Base-by-base conservation (phyloP, 2,113 vertebrate species). In the Indicator indicator region DNA sequence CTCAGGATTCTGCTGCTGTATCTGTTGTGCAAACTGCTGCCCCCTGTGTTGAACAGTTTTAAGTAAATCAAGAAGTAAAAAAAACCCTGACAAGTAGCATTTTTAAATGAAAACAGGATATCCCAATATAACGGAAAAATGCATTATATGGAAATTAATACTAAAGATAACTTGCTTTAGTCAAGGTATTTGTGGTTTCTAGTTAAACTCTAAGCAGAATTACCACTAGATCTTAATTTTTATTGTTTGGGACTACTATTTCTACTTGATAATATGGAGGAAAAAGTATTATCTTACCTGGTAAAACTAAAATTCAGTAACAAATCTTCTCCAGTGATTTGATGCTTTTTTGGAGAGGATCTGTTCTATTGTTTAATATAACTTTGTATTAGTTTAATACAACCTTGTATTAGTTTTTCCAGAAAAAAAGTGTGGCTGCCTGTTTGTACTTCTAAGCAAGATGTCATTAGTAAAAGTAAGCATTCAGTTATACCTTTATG, bases 1-100 rank as follows among this genome's bases (percentile, higher is more conserved):
- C 97, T 99, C 99, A 5, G 99, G 99, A 95, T 99, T 99, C 98
- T 99, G 99, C 93, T 99, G 99, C 97, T 99, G 99, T 95, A 99
- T 99, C 98, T 99, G 99, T 96, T 99, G 99, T 58, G 99, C 99
- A 94, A 99, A 99, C 97, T 99, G 99, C 94, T 99, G 99, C 33
- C 99, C 99, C 80, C 99, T 99, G 97, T 58, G 60, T 90, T 75
- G 82, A 96, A 97, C 33, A 95, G 40, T 93, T 92, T 90, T 64
- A 89, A 72, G 92, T 93, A 69, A 88, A 81, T 60, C 19, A 71
- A 13, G 26, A 84, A 69, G 44, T 68, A 81, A 91, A 90, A 71
- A 48, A 16, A 46, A 28, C 8, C 24, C 2, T 28, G 18, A 24
- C 24, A n/a, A 30, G 64, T 58, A 87, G 20, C 42, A 48, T 68